These are phyloP conservation scores for Hyphantria cunea DNA, from an alignment of 1,140 invertebrate genomes.

Conservation along the genomic window DNA sequence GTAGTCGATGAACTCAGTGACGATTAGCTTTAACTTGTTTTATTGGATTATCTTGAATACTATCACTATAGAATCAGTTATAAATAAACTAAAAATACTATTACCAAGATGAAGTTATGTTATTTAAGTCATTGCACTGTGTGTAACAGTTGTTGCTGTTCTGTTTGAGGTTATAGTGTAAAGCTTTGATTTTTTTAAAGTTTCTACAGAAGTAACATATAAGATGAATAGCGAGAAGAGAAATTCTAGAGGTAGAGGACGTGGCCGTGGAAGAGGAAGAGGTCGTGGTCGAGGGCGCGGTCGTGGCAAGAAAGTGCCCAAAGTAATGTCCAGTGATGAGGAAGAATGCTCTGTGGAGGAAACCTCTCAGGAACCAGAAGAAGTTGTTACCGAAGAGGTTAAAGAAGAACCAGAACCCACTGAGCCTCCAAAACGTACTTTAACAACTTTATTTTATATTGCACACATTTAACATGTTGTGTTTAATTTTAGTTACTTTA, in stretches of 20 bases:
- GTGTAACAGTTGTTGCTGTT: too few relatives aligned
- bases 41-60: too few relatives aligned
- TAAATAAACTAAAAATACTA: too few relatives aligned
- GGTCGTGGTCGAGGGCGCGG: slow-evolving; percentile 86
- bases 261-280: slow-evolving; percentile 86
- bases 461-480: too few relatives aligned
- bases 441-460: background rate
- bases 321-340: slow-evolving; percentile 89
- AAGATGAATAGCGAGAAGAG: slow-evolving; percentile 80
- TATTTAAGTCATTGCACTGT: too few relatives aligned
- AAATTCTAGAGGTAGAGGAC: slow-evolving; percentile 82
- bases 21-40: too few relatives aligned
- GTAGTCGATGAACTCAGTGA: too few relatives aligned
- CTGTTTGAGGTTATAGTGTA: slow-evolving; percentile 15
- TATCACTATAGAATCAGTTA: too few relatives aligned
- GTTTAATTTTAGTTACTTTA: too few relatives aligned
- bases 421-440: slow-evolving; percentile 79
- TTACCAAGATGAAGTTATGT: too few relatives aligned
- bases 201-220: slow-evolving; percentile 9
- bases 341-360: slow-evolving; percentile 85
- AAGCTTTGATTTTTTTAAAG: background rate
- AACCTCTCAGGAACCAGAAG: slow-evolving; percentile 77
- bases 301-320: slow-evolving; percentile 87
- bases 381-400: slow-evolving; percentile 57
- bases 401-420: slow-evolving; percentile 81